A percentile compares a stretch with the other conserved stretches of the same genome.
Evolutionary conservation across 2,113 vertebrate species (phyloP).

Genomic region (Trochalopteron elliotii): DNA sequence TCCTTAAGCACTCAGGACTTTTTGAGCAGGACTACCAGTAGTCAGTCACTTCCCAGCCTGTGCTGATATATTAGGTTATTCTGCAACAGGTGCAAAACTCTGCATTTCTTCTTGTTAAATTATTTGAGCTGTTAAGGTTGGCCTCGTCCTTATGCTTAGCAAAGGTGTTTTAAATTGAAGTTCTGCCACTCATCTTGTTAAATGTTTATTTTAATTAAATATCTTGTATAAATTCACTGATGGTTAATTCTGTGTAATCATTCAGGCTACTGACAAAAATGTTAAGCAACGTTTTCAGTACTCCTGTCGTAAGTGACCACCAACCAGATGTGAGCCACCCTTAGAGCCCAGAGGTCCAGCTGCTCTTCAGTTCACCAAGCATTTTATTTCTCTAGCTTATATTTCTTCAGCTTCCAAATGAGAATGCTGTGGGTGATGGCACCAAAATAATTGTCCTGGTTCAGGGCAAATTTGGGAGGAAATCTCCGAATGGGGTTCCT

Average conservation of each 20-base stretch:
- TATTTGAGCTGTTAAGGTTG: neutral
- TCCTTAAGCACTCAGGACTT: neutral
- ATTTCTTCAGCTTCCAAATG: neutral
- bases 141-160: neutral
- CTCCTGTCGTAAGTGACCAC: neutral
- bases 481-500: too few relatives aligned
- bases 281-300: neutral
- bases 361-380: neutral
- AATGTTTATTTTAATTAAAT: neutral
- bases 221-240: neutral
- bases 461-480: too few relatives aligned
- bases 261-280: neutral
- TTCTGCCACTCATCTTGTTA: neutral
- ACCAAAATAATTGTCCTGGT: too few relatives aligned
- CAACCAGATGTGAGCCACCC: neutral
- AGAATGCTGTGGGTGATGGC: neutral
- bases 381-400: neutral
- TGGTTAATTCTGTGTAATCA: neutral
- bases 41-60: neutral
- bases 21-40: neutral
- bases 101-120: neutral
- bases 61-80: neutral
- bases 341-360: neutral
- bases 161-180: neutral
- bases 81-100: neutral